Conservation (phyloP, 2,888 invertebrate species). For the Andrena haemorrhoa region DNA sequence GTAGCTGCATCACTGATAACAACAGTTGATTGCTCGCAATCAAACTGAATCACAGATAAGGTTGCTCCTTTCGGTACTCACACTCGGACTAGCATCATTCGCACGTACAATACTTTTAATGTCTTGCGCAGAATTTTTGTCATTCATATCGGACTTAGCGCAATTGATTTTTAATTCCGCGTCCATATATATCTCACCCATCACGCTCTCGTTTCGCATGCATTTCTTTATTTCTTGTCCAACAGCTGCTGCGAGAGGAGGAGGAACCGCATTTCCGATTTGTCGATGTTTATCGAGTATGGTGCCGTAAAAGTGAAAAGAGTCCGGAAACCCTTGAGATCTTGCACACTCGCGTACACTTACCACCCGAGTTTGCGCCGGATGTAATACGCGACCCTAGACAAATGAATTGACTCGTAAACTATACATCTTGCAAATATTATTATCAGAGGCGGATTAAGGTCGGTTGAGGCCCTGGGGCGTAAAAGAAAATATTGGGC, state of each 20-base stretch:
- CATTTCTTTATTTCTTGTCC: constrained; percentile 89
- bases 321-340: constrained; percentile 94
- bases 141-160: not conserved
- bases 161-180: not conserved
- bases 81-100: not conserved
- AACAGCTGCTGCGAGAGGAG: constrained; percentile 91
- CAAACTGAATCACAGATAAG: constrained; percentile 2
- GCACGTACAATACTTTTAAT: not conserved
- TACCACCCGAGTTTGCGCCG: constrained; percentile 92
- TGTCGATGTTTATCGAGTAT: constrained; percentile 93
- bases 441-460: too few species aligned
- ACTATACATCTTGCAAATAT: not conserved
- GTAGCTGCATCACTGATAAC: not conserved
- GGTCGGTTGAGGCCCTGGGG: too few species aligned
- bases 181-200: not conserved
- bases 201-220: constrained; percentile 24
- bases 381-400: constrained; percentile 92
- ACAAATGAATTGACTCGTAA: constrained; percentile 44
- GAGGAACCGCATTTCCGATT: constrained; percentile 96
- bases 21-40: not conserved
- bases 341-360: constrained; percentile 95
- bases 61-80: not conserved
- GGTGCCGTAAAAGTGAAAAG: constrained; percentile 91
- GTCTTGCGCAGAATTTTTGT: not conserved
- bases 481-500: too few species aligned